Base-by-base conservation (phyloP, 2,113 vertebrate genomes). In the Phylloscopus trochilus region DNA sequence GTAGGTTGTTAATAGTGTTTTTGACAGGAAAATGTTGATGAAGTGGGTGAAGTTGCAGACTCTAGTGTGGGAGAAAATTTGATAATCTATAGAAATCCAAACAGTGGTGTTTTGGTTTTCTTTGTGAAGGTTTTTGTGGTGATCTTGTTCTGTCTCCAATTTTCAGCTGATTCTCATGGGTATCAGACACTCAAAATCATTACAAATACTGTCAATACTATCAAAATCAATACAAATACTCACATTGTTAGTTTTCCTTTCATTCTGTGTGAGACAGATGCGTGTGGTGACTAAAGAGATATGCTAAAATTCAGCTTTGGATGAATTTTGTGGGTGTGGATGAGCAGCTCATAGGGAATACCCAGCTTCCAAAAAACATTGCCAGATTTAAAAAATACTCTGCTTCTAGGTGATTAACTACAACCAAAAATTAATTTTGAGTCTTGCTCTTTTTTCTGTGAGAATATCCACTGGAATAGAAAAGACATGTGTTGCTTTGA, bases 321-420 rank as follows among this genome's bases (percentile, higher is more conserved):
- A 28, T 92, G 64, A 83, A 52, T 92, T 90, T 58, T 9, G 8
- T 92, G 89, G 87, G 59, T 75, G 84, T 89, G 63, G 52, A 78
- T 75, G 28, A 84, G 37, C 62, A 52, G 68, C 41, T 92, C 6
- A 0, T 4, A 43, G 63, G 39, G 60, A 87, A 89, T 96, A 85
- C 51, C n/a, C 73, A 59, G 43, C 31, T 95, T 93, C 49, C 51
- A 51, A 51, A 93, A 68, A 33, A 47, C 51, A 37, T 18, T 60
- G 9, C 67, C 59, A 60, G 23, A 74, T 83, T 93, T 88, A 73
- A 79, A 90, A 87, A 79, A 76, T 14, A 28, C 77, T 93, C 8
- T 13, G 55, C 35, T 53, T 69, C 22, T 62, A 51, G 14, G 10
- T 56, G 43, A 55, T 62, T 64, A 31, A 17, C 30, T 69, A 37